phyloP scores from a whole-genome alignment of 2,797 vertebrate species.

The Tamandua tetradactyla region DNA sequence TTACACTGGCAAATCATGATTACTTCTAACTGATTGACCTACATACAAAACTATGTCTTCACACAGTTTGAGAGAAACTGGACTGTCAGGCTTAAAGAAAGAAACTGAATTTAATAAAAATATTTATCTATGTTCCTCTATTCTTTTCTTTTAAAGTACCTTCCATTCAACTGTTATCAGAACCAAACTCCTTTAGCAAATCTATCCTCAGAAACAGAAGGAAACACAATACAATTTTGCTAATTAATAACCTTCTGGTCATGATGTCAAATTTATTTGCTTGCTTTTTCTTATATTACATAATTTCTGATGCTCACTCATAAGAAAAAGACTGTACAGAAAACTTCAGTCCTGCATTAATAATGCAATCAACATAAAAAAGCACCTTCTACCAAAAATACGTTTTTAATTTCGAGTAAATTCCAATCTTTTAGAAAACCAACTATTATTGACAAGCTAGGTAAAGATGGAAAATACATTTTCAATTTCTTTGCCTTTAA shows the following conservation, averaged over 20 bases:
- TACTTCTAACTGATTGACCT: conserved; percentile 46
- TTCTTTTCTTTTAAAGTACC: conserved; percentile 8
- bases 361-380: conserved; percentile 1
- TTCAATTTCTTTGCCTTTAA: conserved; percentile 37
- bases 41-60: conserved; percentile 48
- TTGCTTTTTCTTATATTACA: background rate
- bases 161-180: background rate
- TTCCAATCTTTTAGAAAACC: background rate
- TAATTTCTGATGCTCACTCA: background rate
- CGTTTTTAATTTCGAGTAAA: background rate
- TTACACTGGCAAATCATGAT: conserved; percentile 57
- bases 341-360: background rate
- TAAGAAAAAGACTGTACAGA: background rate
- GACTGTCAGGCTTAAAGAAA: background rate
- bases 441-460: conserved; percentile 41
- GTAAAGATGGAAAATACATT: conserved; percentile 13
- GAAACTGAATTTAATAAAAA: background rate
- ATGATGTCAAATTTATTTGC: background rate
- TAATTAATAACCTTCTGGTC: background rate
- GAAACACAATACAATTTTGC: conserved; percentile 28
- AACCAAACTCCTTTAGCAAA: background rate
- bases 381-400: background rate
- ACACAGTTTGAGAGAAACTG: background rate
- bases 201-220: conserved; percentile 27
- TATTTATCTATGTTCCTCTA: background rate